These are phyloP conservation scores for Lycaena phlaeas DNA, from an alignment of 2,888 invertebrate species.

Conservation along the genomic window DNA sequence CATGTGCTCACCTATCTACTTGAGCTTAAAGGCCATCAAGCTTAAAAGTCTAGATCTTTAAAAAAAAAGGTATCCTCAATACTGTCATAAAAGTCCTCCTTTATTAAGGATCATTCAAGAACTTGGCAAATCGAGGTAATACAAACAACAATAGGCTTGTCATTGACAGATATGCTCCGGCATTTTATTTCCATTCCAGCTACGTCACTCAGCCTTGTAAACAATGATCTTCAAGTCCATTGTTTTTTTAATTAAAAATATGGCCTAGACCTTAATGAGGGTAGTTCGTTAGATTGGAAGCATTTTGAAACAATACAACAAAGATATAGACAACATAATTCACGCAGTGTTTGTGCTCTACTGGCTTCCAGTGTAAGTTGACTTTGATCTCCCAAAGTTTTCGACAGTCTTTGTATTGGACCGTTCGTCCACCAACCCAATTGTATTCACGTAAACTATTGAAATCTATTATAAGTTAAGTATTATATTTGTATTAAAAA, in stretches of 20 bases:
- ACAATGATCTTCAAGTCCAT: conserved; percentile 6
- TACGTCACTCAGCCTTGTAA: conserved; percentile 1
- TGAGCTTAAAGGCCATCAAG: too few relatives aligned
- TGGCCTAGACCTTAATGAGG: background rate
- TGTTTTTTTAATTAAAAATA: conserved; percentile 4
- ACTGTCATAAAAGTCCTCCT: too few relatives aligned
- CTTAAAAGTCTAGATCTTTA: too few relatives aligned
- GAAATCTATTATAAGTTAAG: background rate
- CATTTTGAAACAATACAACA: background rate
- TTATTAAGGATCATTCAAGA: too few relatives aligned
- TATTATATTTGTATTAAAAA: too few relatives aligned
- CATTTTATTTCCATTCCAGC: conserved; percentile 1
- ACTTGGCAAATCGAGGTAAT: too few relatives aligned
- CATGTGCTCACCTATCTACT: too few relatives aligned
- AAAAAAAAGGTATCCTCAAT: too few relatives aligned
- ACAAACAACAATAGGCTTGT: conserved; percentile 1
- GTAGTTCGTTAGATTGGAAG: background rate
- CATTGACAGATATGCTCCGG: conserved; percentile 1
- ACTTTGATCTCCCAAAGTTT: conserved; percentile 4
- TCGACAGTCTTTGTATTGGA: background rate
- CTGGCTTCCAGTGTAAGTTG: background rate
- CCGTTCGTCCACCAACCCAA: background rate
- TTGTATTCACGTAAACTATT: background rate
- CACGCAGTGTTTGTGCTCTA: conserved; percentile 2
- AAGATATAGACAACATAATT: background rate